Percentiles rank a stretch among this genome's conserved stretches.
phyloP scores from a whole-genome alignment of 2,113 vertebrate species.

The Ia io region DNA sequence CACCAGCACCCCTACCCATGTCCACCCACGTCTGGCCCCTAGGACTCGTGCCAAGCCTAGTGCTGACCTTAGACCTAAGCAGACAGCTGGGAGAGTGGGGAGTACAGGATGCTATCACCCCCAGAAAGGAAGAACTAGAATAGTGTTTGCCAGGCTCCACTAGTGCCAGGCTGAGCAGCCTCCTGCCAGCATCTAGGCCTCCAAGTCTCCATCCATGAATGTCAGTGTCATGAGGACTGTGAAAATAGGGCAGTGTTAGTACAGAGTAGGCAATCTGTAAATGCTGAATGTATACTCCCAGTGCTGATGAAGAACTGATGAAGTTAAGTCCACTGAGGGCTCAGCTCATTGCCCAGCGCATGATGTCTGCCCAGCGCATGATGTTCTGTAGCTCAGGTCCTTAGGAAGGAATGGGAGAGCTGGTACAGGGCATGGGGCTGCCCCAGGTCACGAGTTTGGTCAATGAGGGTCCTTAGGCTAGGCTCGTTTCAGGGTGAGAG shows the following conservation, averaged over 20 bases:
- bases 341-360: neutral
- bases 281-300: rapidly evolving
- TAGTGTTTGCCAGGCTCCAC: no score
- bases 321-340: neutral
- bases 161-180: neutral
- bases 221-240: neutral
- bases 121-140: neutral
- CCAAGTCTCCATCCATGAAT: neutral
- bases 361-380: rapidly evolving
- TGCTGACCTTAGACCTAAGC: neutral
- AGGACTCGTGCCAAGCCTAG: neutral
- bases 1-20: neutral
- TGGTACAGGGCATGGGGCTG: neutral
- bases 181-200: neutral
- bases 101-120: no score
- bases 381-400: neutral
- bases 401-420: rapidly evolving
- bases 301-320: neutral
- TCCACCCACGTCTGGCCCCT: neutral
- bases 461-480: rapidly evolving
- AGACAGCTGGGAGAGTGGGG: neutral
- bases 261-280: neutral
- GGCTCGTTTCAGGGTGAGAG: conserved; percentile 87
- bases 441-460: neutral
- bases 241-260: neutral